Percentiles rank a stretch among this genome's conserved stretches.
Conservation (phyloP, 2,888 invertebrate species). For the Drosophila rellima region DNA sequence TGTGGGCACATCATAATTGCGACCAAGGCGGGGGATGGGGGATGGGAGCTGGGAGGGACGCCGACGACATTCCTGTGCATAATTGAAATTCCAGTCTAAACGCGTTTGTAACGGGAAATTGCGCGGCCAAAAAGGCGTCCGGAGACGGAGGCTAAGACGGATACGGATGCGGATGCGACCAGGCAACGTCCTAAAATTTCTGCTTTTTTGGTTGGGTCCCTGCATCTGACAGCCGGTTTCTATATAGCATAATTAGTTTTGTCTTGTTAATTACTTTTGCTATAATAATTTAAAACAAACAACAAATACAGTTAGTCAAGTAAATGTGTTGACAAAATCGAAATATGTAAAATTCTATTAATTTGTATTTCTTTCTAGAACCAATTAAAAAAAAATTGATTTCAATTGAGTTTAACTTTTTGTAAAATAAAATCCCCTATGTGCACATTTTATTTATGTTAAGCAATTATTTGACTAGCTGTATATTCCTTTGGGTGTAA, state of each 20-base stretch:
- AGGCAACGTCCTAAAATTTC: constrained; percentile 40
- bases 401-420: not conserved
- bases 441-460: not conserved
- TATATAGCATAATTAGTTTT: constrained; percentile 25
- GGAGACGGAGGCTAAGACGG: constrained; percentile 40
- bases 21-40: constrained; percentile 9
- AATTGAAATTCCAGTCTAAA: constrained; percentile 79
- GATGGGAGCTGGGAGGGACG: constrained; percentile 3
- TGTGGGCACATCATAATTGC: constrained; percentile 70
- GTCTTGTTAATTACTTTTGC: constrained; percentile 49
- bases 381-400: too few relatives aligned
- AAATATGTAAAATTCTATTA: not conserved
- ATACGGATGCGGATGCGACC: constrained; percentile 59
- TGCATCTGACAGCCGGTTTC: constrained; percentile 21
- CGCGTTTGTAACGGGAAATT: constrained; percentile 79
- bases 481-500: constrained; percentile 31
- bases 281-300: constrained; percentile 51
- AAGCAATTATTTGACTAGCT: not conserved
- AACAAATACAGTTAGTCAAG: constrained; percentile 17
- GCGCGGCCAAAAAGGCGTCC: constrained; percentile 68
- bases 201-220: constrained; percentile 18
- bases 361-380: too few relatives aligned
- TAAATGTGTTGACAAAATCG: not conserved
- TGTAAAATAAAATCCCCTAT: not conserved
- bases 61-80: constrained; percentile 73